Base-by-base conservation (phyloP, 2,113 vertebrate genomes). In the Brachyhypopomus gauderio region DNA sequence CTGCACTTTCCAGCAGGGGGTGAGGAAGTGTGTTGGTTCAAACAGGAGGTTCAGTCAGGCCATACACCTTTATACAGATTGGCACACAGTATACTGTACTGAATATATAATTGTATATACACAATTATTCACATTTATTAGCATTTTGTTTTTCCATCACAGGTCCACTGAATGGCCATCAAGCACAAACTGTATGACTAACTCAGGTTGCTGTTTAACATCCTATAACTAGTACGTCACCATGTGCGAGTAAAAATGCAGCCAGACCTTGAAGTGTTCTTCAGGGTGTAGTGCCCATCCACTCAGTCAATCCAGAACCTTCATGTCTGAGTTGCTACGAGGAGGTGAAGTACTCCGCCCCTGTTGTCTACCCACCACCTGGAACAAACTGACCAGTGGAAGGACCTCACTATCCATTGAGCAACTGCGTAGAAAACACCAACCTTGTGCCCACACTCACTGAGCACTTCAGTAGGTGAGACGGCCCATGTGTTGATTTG, bases 1-100 rank as follows among this genome's bases (percentile, higher is more conserved):
- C 63, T 96, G 96, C 86, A 25, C 0, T 84, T 95, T 96, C 80
- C 62, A 36, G 87, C 72, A 0, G 0, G 64, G 0, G 30, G 87
- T 14, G 88, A 88, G 85, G 86, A 87, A 5, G 85, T 97, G 25
- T 82, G 91, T 82, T 97, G 95, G 95, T 90, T 87, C 88, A 23
- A 23, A 78, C 91, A 89, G 84, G 78, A 70, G 0, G n/a, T 0
- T 22, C 14, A 48, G 9, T 5, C 11, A 23, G 20, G 16, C 34
- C 3, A 58, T 55, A 30, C 48, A 56, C 2, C 48, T 36, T 16
- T 67, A 48, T 9, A 48, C 5, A 48, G 45, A 48, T 9, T 48
- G 45, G 45, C 45, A 48, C 45, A 48, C 45, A 48, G 45, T 48
- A 41, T n/a, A n/a, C n/a, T n/a, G n/a, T n/a, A n/a, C n/a, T n/a